Evolutionary conservation across 1,140 invertebrate genomes (phyloP).

Genomic region (Apis dorsata): DNA sequence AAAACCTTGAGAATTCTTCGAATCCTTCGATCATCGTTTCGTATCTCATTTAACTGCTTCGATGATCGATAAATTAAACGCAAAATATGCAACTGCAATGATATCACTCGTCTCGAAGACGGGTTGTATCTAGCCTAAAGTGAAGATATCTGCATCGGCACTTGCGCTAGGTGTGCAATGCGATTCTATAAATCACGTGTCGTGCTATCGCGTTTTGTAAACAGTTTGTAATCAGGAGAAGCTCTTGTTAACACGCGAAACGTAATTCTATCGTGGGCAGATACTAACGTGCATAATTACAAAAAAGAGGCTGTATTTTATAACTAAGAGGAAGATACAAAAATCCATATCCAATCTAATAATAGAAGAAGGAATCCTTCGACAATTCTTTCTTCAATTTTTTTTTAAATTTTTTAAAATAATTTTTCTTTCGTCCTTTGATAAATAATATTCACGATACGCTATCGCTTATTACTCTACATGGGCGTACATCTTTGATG

Average conservation of each 20-base stretch:
- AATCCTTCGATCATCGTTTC: too few species aligned
- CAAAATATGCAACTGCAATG: background rate
- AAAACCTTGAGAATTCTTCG: background rate
- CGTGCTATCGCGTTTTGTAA: constrained; percentile 24
- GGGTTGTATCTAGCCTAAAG: background rate
- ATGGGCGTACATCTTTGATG: too few species aligned
- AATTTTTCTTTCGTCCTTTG: too few species aligned
- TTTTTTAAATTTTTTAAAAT: too few species aligned
- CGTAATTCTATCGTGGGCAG: background rate
- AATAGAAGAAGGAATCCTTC: too few species aligned
- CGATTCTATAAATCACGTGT: constrained; percentile 43
- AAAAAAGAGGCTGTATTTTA: background rate
- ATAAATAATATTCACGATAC: too few species aligned
- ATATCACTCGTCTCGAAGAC: background rate
- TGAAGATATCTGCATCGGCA: background rate
- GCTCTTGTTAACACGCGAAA: constrained; percentile 18
- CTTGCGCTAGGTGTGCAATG: background rate
- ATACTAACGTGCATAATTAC: background rate
- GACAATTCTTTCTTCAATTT: too few species aligned
- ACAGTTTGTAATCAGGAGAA: constrained; percentile 38
- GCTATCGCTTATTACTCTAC: too few species aligned
- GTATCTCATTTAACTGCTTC: too few species aligned
- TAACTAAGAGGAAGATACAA: background rate
- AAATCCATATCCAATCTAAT: too few species aligned
- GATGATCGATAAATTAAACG: background rate